Evolutionary conservation across 2,113 vertebrate species (phyloP), one percentile per base, ranked within the genome.

Genomic region (Indicator indicator): DNA sequence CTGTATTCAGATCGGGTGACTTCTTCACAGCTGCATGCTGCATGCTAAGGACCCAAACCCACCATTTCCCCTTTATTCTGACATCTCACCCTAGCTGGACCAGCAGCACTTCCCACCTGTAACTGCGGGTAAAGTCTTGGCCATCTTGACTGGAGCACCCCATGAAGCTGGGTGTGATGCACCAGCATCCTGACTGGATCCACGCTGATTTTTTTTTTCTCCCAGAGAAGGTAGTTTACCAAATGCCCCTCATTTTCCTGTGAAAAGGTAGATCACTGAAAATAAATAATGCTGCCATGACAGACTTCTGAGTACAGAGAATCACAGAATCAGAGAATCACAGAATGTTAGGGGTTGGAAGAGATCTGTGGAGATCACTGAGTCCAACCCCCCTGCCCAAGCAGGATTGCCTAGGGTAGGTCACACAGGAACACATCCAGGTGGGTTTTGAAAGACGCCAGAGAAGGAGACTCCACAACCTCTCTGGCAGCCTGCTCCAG

Each of bases 101-200:
- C 2, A 2, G 27, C 19, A 50, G 32, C 14, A 48, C 36, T 69
- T 85, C 63, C 44, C 13, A 76, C 9, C 16, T 65, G 14, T 65
- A 73, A 36, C 40, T 59, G 42, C 59, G 89, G 46, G 28, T 50
- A 70, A 73, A 55, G 79, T 59, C 20, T 23, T 7, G 19, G 44
- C 33, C 24, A 56, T 75, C 24, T 56, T 68, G n/a, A 46, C 48
- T 86, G 77, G 55, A 77, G 85, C 30, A 42, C 21, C 30, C 52
- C 0, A 1, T 8, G 8, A 58, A 73, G n/a, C 32, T 0, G 0
- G 32, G 19, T 44, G 40, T 32, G 11, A n/a, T 28, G 28, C 20
- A 15, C 18, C 62, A 44, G 23, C 42, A 38, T 80, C 72, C 78
- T 5, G 0, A 4, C 27, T 21, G 64, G 19, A 15, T 72, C 55